These are phyloP conservation scores for Lateolabrax maculatus DNA, from an alignment of 2,797 vertebrate species.

Conservation along the genomic window DNA sequence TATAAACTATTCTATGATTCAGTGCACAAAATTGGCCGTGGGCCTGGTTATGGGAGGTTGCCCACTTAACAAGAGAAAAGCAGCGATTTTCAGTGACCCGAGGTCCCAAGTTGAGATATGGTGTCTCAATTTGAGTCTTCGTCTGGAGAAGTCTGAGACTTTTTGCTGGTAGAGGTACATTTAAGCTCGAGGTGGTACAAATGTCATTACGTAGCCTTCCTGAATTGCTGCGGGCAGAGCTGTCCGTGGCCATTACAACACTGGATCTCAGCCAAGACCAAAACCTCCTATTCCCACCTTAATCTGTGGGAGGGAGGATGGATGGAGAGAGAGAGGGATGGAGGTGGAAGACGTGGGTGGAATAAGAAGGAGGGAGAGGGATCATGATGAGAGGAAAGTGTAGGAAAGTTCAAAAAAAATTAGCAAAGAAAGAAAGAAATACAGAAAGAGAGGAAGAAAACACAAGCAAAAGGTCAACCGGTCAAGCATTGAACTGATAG, in stretches of 20 bases:
- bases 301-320: conserved; percentile 70
- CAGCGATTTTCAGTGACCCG: conserved; percentile 31
- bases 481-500: conserved; percentile 36
- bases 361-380: conserved; percentile 34
- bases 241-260: conserved; percentile 64
- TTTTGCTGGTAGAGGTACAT: conserved; percentile 37
- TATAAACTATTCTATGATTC: conserved; percentile 6
- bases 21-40: not conserved
- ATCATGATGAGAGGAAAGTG: conserved; percentile 36
- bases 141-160: conserved; percentile 44
- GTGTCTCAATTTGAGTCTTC: conserved; percentile 50
- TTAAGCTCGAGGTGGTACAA: conserved; percentile 60
- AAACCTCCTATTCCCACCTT: conserved; percentile 81
- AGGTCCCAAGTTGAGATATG: conserved; percentile 31
- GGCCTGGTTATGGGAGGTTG: conserved; percentile 26
- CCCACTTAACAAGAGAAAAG: conserved; percentile 2
- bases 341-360: conserved; percentile 54
- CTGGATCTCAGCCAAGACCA: conserved; percentile 76
- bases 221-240: conserved; percentile 56
- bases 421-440: conserved; percentile 27
- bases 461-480: conserved; percentile 50
- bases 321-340: conserved; percentile 43
- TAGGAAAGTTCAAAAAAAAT: conserved; percentile 23
- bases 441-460: conserved; percentile 16
- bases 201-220: conserved; percentile 58